Percentiles rank a stretch among this genome's conserved stretches.
phyloP scores from a whole-genome alignment of 2,888 invertebrate species.

The Phaedon cochleariae region DNA sequence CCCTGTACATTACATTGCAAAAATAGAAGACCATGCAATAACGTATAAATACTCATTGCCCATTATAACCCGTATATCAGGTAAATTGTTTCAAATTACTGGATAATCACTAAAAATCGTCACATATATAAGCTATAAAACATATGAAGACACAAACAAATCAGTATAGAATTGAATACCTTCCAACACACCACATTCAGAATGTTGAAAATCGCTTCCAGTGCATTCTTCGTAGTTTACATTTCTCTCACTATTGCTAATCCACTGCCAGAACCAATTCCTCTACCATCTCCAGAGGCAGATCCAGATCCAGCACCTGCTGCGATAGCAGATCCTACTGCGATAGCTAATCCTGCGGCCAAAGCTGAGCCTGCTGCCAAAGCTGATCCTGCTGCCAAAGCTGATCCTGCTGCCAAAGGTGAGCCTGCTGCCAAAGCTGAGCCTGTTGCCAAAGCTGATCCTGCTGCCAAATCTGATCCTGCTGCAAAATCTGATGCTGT shows the following conservation, averaged over 20 bases:
- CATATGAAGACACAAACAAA: too few relatives aligned
- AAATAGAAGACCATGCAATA: not conserved
- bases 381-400: not conserved
- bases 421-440: not conserved
- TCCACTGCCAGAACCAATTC: not conserved
- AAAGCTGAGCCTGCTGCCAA: not conserved
- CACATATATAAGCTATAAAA: not conserved
- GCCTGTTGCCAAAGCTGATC: not conserved
- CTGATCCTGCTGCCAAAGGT: not conserved
- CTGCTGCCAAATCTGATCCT: not conserved
- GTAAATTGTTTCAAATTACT: constrained; percentile 13
- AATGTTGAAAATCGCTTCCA: not conserved
- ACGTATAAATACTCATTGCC: not conserved
- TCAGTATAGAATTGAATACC: not conserved
- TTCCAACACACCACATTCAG: constrained; percentile 10
- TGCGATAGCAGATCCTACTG: not conserved
- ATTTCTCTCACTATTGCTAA: not conserved
- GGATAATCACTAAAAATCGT: constrained; percentile 15
- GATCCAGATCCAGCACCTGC: constrained; percentile 1
- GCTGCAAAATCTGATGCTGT: not conserved
- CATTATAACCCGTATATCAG: constrained; percentile 18
- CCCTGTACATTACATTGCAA: not conserved
- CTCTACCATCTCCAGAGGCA: not conserved
- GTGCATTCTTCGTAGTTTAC: not conserved
- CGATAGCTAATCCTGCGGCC: not conserved